Evolutionary conservation across 2,888 invertebrate genomes (phyloP).

Genomic region (Parthenolecanium corni): DNA sequence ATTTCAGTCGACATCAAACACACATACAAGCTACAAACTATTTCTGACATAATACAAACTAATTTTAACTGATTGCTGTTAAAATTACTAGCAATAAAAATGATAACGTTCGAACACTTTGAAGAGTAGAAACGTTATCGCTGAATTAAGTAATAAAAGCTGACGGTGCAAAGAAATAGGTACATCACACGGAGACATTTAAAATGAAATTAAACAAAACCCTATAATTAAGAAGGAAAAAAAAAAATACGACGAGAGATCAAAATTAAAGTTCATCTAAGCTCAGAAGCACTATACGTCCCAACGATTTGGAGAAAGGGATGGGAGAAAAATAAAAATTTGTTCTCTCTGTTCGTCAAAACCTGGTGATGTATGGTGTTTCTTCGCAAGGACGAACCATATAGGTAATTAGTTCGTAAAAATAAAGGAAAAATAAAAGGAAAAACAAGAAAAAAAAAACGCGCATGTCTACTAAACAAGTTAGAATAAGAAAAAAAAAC

Average conservation of each 20-base stretch:
- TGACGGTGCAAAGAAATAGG: conserved; percentile 25
- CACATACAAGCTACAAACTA: neutral
- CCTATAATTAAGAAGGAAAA: conserved; percentile 5
- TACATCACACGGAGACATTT: conserved; percentile 16
- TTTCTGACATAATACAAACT: neutral
- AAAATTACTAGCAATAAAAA: neutral
- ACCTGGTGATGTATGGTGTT: no score
- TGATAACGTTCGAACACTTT: no score
- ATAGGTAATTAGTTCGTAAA: neutral
- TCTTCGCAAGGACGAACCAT: neutral
- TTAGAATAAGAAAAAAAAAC: no score
- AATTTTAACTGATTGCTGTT: neutral
- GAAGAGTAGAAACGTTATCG: neutral
- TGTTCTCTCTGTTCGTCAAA: no score
- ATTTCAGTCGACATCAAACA: neutral
- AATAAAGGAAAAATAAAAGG: neutral
- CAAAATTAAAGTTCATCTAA: neutral
- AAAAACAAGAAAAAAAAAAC: neutral
- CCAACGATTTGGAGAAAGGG: no score
- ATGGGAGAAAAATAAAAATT: no score
- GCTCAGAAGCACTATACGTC: neutral
- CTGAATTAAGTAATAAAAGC: conserved; percentile 13
- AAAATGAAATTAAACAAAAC: neutral
- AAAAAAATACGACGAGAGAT: neutral
- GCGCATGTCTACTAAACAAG: no score